Conservation (phyloP, 2,797 vertebrate species). For the Eidolon dupreanum region DNA sequence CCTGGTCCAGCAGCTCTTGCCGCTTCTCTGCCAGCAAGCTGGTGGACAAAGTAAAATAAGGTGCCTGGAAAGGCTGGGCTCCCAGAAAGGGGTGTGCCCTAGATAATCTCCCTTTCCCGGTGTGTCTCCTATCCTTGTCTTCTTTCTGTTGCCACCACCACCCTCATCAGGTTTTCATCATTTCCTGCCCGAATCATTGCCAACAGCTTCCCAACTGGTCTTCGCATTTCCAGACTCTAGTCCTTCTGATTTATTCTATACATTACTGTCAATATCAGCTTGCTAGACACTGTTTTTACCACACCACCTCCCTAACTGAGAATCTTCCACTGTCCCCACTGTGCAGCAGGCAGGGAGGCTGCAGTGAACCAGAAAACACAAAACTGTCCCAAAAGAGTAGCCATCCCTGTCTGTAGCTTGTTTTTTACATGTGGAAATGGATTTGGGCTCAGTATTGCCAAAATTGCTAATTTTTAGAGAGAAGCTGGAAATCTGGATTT, state of each 20-base stretch:
- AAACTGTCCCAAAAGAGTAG: neutral
- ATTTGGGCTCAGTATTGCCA: neutral
- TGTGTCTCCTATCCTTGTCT: neutral
- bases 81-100: neutral
- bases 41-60: neutral
- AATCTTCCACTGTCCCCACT: neutral
- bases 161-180: neutral
- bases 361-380: neutral
- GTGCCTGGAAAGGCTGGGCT: neutral
- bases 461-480: neutral
- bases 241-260: neutral
- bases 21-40: constrained; percentile 93
- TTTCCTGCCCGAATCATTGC: neutral
- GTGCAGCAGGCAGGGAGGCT: neutral
- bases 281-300: neutral
- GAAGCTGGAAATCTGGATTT: neutral
- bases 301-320: neutral
- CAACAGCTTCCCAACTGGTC: neutral
- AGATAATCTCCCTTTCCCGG: neutral
- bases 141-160: neutral
- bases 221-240: neutral
- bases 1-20: constrained; percentile 90
- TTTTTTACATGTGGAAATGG: neutral
- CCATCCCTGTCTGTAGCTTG: neutral
- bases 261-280: neutral